Evolutionary conservation across 2,888 invertebrate species (phyloP).

Genomic region (Neocrepidodera transversa): DNA sequence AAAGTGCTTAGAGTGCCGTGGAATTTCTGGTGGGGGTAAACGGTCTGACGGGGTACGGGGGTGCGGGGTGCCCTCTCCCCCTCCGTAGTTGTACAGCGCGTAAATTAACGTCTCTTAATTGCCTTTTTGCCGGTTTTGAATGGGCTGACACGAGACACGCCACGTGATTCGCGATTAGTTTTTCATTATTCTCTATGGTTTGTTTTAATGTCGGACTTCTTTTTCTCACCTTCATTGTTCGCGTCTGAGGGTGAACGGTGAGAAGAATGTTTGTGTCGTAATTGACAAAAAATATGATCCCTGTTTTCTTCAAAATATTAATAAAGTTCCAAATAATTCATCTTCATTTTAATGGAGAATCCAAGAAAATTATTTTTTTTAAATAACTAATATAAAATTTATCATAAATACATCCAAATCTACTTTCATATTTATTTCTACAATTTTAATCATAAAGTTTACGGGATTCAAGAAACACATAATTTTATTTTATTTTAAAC

Average conservation of each 20-base stretch:
- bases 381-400: too few species aligned
- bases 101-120: constrained; percentile 48
- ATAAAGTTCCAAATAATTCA: constrained; percentile 7
- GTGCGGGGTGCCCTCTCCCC: constrained; percentile 38
- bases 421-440: too few species aligned
- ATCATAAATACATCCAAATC: too few species aligned
- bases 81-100: constrained; percentile 38
- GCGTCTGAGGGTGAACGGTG: neutral
- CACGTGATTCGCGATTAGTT: constrained; percentile 39
- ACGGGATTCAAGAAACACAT: too few species aligned
- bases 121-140: constrained; percentile 43
- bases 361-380: too few species aligned
- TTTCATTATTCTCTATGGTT: constrained; percentile 18
- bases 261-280: constrained; percentile 13
- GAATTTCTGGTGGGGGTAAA: constrained; percentile 38
- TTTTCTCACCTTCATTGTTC: neutral
- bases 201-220: neutral
- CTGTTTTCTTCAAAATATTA: too few species aligned
- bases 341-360: too few species aligned
- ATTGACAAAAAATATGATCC: neutral
- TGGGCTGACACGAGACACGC: constrained; percentile 39
- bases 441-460: too few species aligned
- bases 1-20: constrained; percentile 42
- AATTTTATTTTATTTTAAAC: too few species aligned
- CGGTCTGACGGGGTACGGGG: constrained; percentile 34